Conservation (phyloP, 1,140 invertebrate species). For the Adoxophyes honmai region DNA sequence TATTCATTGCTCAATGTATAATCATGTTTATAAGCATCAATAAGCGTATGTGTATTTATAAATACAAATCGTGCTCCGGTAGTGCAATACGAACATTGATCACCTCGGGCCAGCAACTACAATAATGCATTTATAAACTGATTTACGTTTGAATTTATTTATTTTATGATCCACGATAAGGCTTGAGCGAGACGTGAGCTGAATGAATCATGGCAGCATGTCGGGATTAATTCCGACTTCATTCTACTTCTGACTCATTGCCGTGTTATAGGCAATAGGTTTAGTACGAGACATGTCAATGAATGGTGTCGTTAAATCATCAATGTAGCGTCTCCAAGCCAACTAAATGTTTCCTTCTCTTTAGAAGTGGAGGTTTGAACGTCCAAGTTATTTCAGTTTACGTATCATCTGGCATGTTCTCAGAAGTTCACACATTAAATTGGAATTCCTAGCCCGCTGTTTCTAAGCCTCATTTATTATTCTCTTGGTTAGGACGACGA, state of each 20-base stretch:
- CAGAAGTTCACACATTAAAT: neutral
- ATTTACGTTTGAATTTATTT: constrained; percentile 10
- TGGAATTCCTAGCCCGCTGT: neutral
- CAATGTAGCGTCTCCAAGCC: too few species aligned
- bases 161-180: constrained; percentile 10
- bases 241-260: neutral
- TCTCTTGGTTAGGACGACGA: neutral
- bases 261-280: constrained; percentile 1
- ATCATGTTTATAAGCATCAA: too few species aligned
- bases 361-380: too few species aligned
- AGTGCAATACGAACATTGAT: too few species aligned
- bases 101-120: neutral
- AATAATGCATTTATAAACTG: constrained; percentile 1
- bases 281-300: constrained; percentile 1
- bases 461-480: constrained; percentile 9
- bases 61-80: too few species aligned
- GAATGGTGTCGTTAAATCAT: neutral
- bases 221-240: neutral
- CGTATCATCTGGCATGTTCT: constrained; percentile 3
- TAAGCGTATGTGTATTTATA: too few species aligned
- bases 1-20: too few species aligned
- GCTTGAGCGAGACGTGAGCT: neutral
- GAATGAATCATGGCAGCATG: constrained; percentile 7
- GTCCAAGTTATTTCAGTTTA: neutral
- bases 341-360: too few species aligned